Conservation (phyloP, 2,113 vertebrate species). For the Neofelis nebulosa region DNA sequence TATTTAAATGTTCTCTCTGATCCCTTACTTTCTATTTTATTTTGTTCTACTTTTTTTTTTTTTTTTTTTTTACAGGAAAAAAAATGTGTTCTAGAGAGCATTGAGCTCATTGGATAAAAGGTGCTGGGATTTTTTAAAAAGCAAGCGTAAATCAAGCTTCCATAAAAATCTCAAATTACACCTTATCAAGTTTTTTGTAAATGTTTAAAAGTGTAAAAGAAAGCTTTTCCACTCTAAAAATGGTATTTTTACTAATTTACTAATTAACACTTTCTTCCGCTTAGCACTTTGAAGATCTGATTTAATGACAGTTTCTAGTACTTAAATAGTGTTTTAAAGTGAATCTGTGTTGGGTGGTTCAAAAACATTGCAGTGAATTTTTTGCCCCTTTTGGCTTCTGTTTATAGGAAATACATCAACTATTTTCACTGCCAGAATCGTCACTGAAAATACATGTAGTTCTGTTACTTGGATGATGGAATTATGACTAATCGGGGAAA, state of each 20-base stretch:
- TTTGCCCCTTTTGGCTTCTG: conserved; percentile 30
- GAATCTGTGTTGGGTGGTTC: conserved; percentile 61
- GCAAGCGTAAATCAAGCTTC: not conserved
- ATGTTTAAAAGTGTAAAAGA: conserved; percentile 65
- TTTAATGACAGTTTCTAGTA: conserved; percentile 83
- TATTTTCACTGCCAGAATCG: conserved; percentile 35
- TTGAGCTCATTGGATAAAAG: conserved; percentile 34
- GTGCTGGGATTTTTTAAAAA: conserved; percentile 6
- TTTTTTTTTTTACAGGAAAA: too few relatives aligned
- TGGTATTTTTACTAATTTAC: conserved; percentile 80
- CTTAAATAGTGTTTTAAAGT: conserved; percentile 81
- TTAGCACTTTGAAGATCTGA: conserved; percentile 81
- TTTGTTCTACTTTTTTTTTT: not conserved
- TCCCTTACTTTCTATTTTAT: not conserved
- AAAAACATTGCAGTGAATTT: conserved; percentile 54
- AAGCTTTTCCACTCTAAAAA: conserved; percentile 69
- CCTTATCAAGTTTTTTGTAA: conserved; percentile 50
- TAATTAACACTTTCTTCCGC: conserved; percentile 84
- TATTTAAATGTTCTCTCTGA: not conserved
- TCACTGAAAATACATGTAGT: conserved; percentile 46
- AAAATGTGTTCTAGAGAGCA: not conserved
- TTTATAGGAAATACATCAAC: conserved; percentile 67
- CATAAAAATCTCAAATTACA: conserved; percentile 53
- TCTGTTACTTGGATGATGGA: conserved; percentile 39
- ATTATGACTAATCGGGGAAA: conserved; percentile 36